Percentiles rank a stretch among this genome's conserved stretches.
Evolutionary conservation across 2,113 vertebrate species (phyloP).

Genomic region (Apodemus speciosus): DNA sequence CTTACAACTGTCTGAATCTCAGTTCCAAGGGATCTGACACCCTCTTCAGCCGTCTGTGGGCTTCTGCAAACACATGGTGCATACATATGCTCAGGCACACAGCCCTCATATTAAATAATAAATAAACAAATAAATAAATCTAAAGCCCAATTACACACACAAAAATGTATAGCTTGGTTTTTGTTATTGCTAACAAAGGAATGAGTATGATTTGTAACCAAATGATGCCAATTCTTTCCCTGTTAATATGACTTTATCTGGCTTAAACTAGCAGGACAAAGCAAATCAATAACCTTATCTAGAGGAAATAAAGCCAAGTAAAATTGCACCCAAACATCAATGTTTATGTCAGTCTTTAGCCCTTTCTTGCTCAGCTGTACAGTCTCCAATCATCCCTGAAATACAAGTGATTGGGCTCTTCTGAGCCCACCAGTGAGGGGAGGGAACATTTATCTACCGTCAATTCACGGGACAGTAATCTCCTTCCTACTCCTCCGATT

Average conservation of each 20-base stretch:
- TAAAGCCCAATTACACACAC: not conserved
- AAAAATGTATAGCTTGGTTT: not conserved
- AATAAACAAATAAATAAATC: not conserved
- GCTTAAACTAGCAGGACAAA: slow-evolving; percentile 72
- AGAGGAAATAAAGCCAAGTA: slow-evolving; percentile 75
- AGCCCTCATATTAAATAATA: not conserved
- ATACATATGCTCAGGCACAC: not conserved
- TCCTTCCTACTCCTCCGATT: slow-evolving; percentile 76
- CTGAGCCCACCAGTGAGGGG: slow-evolving; percentile 70
- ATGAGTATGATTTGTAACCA: slow-evolving; percentile 38
- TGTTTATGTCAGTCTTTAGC: slow-evolving; percentile 73
- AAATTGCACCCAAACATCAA: slow-evolving; percentile 74
- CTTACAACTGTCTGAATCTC: not conserved
- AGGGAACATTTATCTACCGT: slow-evolving; percentile 81
- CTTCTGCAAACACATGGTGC: not conserved
- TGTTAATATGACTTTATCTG: slow-evolving; percentile 66
- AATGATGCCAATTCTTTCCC: slow-evolving; percentile 67
- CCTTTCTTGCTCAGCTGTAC: slow-evolving; percentile 64
- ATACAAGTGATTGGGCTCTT: slow-evolving; percentile 69
- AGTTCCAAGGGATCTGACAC: not conserved
- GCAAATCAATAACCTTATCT: slow-evolving; percentile 73
- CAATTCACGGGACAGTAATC: slow-evolving; percentile 80
- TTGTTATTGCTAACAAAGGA: slow-evolving; percentile 46
- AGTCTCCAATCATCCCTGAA: slow-evolving; percentile 76
- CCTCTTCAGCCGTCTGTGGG: not conserved